These are phyloP conservation scores for Kryptolebias ocellatus DNA, from an alignment of 2,797 vertebrate genomes.

Conservation along the genomic window DNA sequence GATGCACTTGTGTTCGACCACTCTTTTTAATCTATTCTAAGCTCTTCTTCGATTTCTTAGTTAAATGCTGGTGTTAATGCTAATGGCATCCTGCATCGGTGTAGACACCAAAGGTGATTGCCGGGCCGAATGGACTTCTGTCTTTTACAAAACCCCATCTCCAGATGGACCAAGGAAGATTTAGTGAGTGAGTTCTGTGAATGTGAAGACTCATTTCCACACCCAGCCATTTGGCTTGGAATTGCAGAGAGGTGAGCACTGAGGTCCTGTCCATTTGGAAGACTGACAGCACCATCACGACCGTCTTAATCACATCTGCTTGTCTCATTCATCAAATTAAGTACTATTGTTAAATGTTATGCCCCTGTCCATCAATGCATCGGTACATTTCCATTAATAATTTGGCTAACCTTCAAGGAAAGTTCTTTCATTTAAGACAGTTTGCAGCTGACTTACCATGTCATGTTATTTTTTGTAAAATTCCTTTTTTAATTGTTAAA, in stretches of 20 bases:
- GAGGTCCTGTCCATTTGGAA: constrained; percentile 82
- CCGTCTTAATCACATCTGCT: constrained; percentile 78
- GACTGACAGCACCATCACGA: constrained; percentile 82
- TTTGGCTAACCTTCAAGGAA: constrained; percentile 81
- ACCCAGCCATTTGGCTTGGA: constrained; percentile 73
- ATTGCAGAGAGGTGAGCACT: constrained; percentile 63
- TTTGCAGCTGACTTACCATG: constrained; percentile 18
- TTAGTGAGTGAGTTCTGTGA: constrained; percentile 79
- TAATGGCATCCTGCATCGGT: constrained; percentile 59
- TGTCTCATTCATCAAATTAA: constrained; percentile 80
- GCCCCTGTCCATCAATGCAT: constrained; percentile 65
- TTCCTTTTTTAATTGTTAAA: not conserved
- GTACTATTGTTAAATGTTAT: constrained; percentile 75
- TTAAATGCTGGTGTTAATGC: constrained; percentile 59
- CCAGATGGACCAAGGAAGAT: constrained; percentile 71
- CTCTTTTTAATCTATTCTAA: constrained; percentile 16
- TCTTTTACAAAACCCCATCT: constrained; percentile 67
- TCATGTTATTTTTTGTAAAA: constrained; percentile 8
- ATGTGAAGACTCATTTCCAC: constrained; percentile 69
- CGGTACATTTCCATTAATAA: constrained; percentile 75
- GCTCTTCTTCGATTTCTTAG: constrained; percentile 47
- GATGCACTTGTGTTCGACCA: constrained; percentile 1
- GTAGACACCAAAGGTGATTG: constrained; percentile 68
- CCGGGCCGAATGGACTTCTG: constrained; percentile 66
- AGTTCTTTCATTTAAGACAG: constrained; percentile 44